Evolutionary conservation across 2,797 vertebrate species (phyloP), one percentile per base, ranked within the genome.

Genomic region (Artibeus lituratus): DNA sequence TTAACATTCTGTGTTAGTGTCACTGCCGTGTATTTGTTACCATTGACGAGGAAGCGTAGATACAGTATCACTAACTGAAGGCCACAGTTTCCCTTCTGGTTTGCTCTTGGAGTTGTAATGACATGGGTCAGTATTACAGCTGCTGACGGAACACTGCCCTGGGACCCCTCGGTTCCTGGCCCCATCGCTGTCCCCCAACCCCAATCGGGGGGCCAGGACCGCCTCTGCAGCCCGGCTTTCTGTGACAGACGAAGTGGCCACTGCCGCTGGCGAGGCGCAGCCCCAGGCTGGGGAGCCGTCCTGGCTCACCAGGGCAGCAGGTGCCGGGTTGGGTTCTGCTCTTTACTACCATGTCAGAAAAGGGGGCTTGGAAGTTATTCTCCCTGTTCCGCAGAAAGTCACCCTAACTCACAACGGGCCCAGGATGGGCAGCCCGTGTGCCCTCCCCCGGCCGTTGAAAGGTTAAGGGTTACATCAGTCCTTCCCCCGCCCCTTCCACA

Each of bases 381-480:
- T 53, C 55, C 24, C 11, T 39, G 37, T 78, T 90, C 51, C 6
- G 1, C 26, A 39, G 39, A 42, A 53, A 19, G 22, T 26, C 47
- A 26, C 18, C 26, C 62, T 42, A 2, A 10, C 44, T 84, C 47
- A 39, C 24, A 9, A 29, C 69, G 6, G 15, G 35, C 59, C 3
- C 2, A 11, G 19, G 73, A 32, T 18, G 21, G 53, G 2, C 80
- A 37, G 62, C 24, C 39, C 3, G 3, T n/a, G 42, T 42, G 15
- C 55, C 55, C 0, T 19, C n/a, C 37, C 51, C 69, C 37, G 35
- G 22, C 42, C 55, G 70, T 65, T 22, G 51, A 9, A 32, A 24
- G 49, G 65, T 24, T 21, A 53, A 47, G 44, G 12, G 1, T 37
- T 19, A 7, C 73, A 15, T 44, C 42, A 6, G 0, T 0, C 0